Evolutionary conservation across 2,113 vertebrate genomes (phyloP).

Genomic region (Gavialis gangeticus): DNA sequence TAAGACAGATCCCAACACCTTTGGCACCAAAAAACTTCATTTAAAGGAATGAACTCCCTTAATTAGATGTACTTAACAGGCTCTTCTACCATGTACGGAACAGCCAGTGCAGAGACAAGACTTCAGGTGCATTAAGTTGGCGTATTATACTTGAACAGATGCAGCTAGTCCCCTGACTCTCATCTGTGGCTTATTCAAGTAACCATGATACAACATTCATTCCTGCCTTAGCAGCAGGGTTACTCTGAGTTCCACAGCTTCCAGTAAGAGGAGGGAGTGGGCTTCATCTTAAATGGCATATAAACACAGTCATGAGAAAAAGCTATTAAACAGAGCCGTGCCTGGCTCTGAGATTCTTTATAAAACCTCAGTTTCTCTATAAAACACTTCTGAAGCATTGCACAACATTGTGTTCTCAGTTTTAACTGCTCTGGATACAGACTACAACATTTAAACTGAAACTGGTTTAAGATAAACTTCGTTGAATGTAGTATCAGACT

Average conservation of each 20-base stretch:
- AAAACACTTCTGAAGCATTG: constrained; percentile 21
- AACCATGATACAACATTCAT: neutral
- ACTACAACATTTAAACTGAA: neutral
- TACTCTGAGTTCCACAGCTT: neutral
- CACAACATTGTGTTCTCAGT: neutral
- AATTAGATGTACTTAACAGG: neutral
- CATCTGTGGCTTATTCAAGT: neutral
- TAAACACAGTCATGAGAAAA: neutral
- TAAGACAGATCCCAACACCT: neutral
- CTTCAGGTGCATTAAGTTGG: rapidly evolving
- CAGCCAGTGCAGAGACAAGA: neutral
- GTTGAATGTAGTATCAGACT: no score
- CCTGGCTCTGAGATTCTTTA: neutral
- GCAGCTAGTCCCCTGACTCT: neutral
- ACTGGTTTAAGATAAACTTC: no score
- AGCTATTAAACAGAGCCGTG: neutral
- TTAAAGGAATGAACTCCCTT: neutral
- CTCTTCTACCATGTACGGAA: neutral
- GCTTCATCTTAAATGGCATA: neutral
- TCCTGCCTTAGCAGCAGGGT: neutral
- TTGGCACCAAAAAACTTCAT: neutral
- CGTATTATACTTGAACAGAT: neutral
- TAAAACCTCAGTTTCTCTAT: neutral
- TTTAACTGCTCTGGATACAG: constrained; percentile 18
- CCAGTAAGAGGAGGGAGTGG: neutral